Evolutionary conservation across 1,140 invertebrate species (phyloP).

Genomic region (Drosophila micromelanica): DNA sequence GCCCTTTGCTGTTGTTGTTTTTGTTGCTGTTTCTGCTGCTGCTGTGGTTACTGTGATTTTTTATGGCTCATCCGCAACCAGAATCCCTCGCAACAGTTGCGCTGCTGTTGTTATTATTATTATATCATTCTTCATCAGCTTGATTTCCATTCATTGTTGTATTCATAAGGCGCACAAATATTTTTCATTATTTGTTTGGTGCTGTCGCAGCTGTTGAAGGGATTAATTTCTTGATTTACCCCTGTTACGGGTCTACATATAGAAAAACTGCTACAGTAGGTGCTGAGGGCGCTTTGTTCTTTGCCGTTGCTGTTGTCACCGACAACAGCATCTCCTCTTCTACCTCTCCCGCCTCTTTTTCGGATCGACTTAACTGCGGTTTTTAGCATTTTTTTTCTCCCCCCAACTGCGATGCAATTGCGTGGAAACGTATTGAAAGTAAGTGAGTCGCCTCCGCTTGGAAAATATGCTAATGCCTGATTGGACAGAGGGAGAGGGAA

Average conservation of each 20-base stretch:
- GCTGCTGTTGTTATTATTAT: slow-evolving; percentile 66
- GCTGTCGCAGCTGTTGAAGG: slow-evolving; percentile 77
- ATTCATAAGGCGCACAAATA: slow-evolving; percentile 67
- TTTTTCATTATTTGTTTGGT: slow-evolving; percentile 78
- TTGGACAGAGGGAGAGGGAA: background rate
- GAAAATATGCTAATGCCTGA: slow-evolving; percentile 70
- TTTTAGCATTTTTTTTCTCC: slow-evolving; percentile 33
- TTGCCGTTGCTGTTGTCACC: slow-evolving; percentile 42
- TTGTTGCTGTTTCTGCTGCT: slow-evolving; percentile 42
- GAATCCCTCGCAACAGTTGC: slow-evolving; percentile 36
- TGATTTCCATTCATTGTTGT: slow-evolving; percentile 80
- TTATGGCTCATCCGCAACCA: slow-evolving; percentile 69
- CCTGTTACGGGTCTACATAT: slow-evolving; percentile 39
- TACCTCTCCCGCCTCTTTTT: background rate
- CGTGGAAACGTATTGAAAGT: slow-evolving; percentile 67
- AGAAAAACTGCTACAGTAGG: slow-evolving; percentile 16
- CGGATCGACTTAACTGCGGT: slow-evolving; percentile 41
- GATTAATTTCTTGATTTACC: slow-evolving; percentile 84
- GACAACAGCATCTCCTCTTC: slow-evolving; percentile 22
- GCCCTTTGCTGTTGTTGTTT: slow-evolving; percentile 36
- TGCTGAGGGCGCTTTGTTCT: slow-evolving; percentile 60
- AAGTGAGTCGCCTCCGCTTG: slow-evolving; percentile 30
- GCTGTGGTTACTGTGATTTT: slow-evolving; percentile 58
- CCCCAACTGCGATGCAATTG: slow-evolving; percentile 60
- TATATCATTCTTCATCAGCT: slow-evolving; percentile 81